Conservation (phyloP, 2,888 invertebrate species). For the Sminthurides aquaticus region DNA sequence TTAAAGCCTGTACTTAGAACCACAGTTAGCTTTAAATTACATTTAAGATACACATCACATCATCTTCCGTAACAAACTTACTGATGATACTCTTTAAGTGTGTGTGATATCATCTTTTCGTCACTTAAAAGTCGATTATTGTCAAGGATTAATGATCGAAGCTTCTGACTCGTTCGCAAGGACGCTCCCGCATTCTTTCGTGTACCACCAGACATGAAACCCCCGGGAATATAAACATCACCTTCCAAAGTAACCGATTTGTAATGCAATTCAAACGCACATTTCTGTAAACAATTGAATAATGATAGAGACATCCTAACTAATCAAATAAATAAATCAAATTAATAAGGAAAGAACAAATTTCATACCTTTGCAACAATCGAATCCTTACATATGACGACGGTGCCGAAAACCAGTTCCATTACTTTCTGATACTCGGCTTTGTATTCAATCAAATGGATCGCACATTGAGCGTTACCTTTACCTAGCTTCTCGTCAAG, state of each 20-base stretch:
- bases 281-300: slow-evolving; percentile 44
- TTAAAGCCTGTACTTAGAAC: background rate
- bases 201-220: slow-evolving; percentile 79
- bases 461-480: slow-evolving; percentile 74
- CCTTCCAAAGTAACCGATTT: slow-evolving; percentile 75
- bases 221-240: slow-evolving; percentile 83
- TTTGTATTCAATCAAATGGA: slow-evolving; percentile 68
- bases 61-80: too few relatives aligned
- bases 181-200: slow-evolving; percentile 24
- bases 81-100: too few relatives aligned
- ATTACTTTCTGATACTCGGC: slow-evolving; percentile 63
- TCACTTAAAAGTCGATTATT: background rate
- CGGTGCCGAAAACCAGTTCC: slow-evolving; percentile 78
- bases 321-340: slow-evolving; percentile 48
- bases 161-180: slow-evolving; percentile 18
- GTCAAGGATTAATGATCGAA: slow-evolving; percentile 16
- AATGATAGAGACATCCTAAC: slow-evolving; percentile 18
- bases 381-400: slow-evolving; percentile 75
- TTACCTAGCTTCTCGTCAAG: slow-evolving; percentile 57
- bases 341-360: background rate
- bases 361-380: slow-evolving; percentile 64
- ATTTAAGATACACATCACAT: too few relatives aligned
- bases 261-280: slow-evolving; percentile 46
- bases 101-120: background rate
- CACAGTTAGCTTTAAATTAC: background rate